Base-by-base conservation (phyloP, 1,140 invertebrate species). In the Leptonema lineaticorne region DNA sequence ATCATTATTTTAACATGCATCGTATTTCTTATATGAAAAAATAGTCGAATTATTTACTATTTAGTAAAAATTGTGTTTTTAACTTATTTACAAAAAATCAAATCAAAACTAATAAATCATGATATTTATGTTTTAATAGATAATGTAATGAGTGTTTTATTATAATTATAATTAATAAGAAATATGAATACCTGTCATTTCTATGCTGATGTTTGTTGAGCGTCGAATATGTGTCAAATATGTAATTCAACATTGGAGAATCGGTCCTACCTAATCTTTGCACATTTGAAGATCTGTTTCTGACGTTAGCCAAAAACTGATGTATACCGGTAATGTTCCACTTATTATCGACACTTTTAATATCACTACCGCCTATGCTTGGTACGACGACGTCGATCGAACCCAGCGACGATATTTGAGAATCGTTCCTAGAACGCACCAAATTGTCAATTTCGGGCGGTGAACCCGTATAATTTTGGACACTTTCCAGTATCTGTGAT, bases 171-270 rank as follows among this genome's bases (percentile, higher is more conserved):
- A n/a, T n/a, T n/a, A n/a, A n/a, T n/a, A 41, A 2, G 37, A 16
- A 41, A 9, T 41, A 41, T 11, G 2, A 27, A 58, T 58, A 85
- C 85, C 82, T 84, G 74, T 86, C 84, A 80, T 81, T 79, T 63
- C 80, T 77, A 58, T 89, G 87, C 71, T 86, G 86, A 76, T 89
- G 88, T 66, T 88, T 89, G 77, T 90, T 86, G 45, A 84, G 81
- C 37, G 85, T 85, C 14, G 85, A 87, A 71, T 88, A 86, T 0
- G 87, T 83, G 73, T 90, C 88, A 74, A 89, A 89, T 67, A 90
- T 89, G 71, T 89, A 88, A 75, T 89, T 89, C 14, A 89, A 76
- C 87, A 90, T 88, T 14, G 88, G 87, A 0, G 88, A 85, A 72
- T 89, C 88, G 1, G 84, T 85, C 70, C 85, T 84, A 33, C 83